These are phyloP conservation scores for Caloenas nicobarica DNA, from an alignment of 2,113 vertebrate species.

Conservation along the genomic window DNA sequence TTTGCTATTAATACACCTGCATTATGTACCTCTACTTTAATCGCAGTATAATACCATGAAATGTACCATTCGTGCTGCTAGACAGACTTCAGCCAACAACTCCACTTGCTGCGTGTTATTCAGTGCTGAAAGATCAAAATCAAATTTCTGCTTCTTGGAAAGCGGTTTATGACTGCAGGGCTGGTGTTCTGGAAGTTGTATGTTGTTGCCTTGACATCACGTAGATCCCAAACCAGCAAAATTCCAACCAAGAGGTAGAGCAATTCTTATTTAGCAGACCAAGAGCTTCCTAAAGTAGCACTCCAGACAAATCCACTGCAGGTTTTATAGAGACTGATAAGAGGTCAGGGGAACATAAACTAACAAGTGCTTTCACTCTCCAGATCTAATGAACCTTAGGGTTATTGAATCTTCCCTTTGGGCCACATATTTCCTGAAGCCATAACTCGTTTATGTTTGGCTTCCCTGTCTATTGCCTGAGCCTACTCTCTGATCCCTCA, in stretches of 20 bases:
- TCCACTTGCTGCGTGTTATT: conserved; percentile 38
- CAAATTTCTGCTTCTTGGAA: neutral
- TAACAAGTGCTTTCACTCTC: neutral
- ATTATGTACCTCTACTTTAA: conserved; percentile 62
- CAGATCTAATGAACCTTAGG: neutral
- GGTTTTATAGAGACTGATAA: neutral
- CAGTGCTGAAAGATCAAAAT: conserved; percentile 44
- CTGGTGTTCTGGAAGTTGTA: neutral
- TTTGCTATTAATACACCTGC: conserved; percentile 55
- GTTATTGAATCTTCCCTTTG: neutral
- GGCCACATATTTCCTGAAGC: neutral
- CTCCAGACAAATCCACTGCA: neutral
- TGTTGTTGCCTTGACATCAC: neutral
- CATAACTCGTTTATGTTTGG: neutral
- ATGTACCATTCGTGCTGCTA: conserved; percentile 35
- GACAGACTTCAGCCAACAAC: conserved; percentile 32
- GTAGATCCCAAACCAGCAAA: neutral
- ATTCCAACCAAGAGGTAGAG: neutral
- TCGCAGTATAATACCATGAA: conserved; percentile 11
- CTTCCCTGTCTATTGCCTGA: neutral
- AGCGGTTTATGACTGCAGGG: neutral
- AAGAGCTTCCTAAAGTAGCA: neutral
- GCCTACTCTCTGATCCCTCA: neutral
- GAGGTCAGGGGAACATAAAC: neutral
- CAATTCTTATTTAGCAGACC: neutral